Evolutionary conservation across 1,140 invertebrate species (phyloP).

Genomic region (Epicauta chinensis): DNA sequence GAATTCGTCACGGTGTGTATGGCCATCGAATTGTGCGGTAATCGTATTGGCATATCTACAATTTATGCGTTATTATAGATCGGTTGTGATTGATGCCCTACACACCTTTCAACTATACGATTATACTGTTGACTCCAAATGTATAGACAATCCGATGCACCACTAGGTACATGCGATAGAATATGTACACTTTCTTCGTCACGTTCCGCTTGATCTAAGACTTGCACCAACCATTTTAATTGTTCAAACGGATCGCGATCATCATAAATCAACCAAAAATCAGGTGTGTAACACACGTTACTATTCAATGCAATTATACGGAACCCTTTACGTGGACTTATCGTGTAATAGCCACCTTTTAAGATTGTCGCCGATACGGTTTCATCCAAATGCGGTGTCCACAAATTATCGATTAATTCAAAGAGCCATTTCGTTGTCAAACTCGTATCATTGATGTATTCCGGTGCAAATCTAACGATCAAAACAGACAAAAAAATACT

Average conservation of each 20-base stretch:
- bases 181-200: conserved; percentile 71
- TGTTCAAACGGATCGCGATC: conserved; percentile 58
- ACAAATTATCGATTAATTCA: conserved; percentile 53
- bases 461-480: conserved; percentile 24
- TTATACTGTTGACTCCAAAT: conserved; percentile 61
- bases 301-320: conserved; percentile 68
- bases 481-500: background rate
- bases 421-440: conserved; percentile 66
- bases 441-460: conserved; percentile 24
- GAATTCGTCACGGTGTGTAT: conserved; percentile 72
- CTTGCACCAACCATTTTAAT: conserved; percentile 66
- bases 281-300: conserved; percentile 64
- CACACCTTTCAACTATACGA: conserved; percentile 49
- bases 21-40: conserved; percentile 72
- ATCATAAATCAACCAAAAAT: conserved; percentile 63
- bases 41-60: conserved; percentile 54
- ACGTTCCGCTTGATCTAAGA: conserved; percentile 61
- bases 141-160: conserved; percentile 55
- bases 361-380: conserved; percentile 55
- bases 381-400: conserved; percentile 57
- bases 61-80: conserved; percentile 18
- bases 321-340: conserved; percentile 55
- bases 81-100: background rate
- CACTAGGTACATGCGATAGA: conserved; percentile 72
- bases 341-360: conserved; percentile 65